A percentile compares a stretch with the other conserved stretches of the same genome.
Evolutionary conservation across 2,113 vertebrate genomes (phyloP).

Genomic region (Phoenicopterus ruber): DNA sequence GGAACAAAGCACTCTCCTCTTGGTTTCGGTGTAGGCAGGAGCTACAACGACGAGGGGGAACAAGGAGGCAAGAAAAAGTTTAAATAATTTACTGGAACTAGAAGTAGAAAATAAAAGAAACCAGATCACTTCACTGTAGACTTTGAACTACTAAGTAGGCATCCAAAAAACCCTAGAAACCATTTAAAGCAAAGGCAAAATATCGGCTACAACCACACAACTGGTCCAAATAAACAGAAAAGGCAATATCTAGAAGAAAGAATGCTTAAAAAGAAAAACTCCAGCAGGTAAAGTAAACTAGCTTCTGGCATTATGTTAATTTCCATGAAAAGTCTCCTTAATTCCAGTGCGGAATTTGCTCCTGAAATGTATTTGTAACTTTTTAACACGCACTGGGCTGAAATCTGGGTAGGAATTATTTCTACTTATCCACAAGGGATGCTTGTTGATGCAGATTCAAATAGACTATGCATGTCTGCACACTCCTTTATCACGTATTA

Average conservation of each 20-base stretch:
- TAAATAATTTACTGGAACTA: background rate
- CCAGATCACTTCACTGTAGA: background rate
- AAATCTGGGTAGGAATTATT: background rate
- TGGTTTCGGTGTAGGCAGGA: background rate
- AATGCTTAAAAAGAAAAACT: background rate
- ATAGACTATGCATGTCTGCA: background rate
- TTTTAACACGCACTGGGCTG: background rate
- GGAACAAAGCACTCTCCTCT: background rate
- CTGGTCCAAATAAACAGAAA: background rate
- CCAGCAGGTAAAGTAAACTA: background rate
- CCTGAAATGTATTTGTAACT: background rate
- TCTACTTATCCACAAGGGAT: background rate
- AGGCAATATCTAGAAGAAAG: background rate
- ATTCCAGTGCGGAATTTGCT: background rate
- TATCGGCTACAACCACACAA: background rate
- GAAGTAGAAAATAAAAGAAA: background rate
- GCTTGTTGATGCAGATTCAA: background rate
- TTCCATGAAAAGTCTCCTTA: background rate
- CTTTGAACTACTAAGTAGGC: background rate
- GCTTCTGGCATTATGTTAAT: background rate
- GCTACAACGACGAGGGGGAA: background rate
- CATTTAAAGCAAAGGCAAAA: background rate
- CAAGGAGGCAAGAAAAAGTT: background rate
- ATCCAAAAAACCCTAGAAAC: background rate
- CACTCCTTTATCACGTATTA: background rate